Evolutionary conservation across 2,797 vertebrate genomes (phyloP), one percentile per base, ranked within the genome.

Genomic region (Molothrus ater): DNA sequence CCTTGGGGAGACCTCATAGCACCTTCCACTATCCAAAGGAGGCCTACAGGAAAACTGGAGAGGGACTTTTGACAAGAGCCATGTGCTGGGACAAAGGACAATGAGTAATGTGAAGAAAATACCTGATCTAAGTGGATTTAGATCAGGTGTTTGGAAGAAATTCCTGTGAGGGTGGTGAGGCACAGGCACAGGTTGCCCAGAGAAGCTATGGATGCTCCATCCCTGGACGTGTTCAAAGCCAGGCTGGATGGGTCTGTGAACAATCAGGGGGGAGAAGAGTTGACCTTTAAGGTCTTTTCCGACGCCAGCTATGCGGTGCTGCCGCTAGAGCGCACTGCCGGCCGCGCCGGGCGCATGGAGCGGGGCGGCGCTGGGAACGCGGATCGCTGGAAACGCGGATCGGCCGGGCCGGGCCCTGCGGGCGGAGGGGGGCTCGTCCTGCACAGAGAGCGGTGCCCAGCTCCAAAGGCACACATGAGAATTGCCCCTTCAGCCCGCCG

Each of bases 271-370:
- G 7, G 3, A 8, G 15, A 13, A 13, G 20, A 13, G 14, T 1
- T 3, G 20, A 1, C 9, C 12, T 22, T 31, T 3, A 1, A 4
- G 8, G 32, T 25, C 26, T 9, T 29, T 32, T 38, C 1, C 6
- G 4, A 2, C 3, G 3, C 26, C 0, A 4, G 3, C 7, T 3
- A 0, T 0, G 3, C 3, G 36, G 63, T 3, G 70, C 43, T 57
- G 82, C 82, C 89, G 82, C 82, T 59, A 74, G 89, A 51, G 75
- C 31, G 89, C 89, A 25, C 1, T 80, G 89, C 63, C 21, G 56
- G 56, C 76, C 60, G 51, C 43, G 22, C 29, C 21, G 29, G 38
- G 28, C 26, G 50, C 50, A 11, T 9, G 16, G 26, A 28, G 48
- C 48, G 26, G 48, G 48, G 16, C 48, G 9, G 48, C 25, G 25